Evolutionary conservation across 2,113 vertebrate genomes (phyloP), one percentile per base, ranked within the genome.

Genomic region (Corythornis vintsioides): DNA sequence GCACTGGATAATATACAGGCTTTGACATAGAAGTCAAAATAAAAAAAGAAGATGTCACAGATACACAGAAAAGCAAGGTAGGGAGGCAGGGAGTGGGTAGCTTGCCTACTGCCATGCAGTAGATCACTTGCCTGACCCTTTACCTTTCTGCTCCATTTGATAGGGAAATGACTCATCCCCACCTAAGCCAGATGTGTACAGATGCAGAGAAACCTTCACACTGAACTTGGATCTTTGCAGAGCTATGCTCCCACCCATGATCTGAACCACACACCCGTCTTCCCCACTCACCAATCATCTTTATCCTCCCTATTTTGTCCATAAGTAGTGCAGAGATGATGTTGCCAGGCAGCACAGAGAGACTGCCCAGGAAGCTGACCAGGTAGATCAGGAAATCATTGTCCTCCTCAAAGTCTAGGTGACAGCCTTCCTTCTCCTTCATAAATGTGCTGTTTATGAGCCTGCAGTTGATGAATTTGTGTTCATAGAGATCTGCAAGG

Each of bases 381-480:
- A 99, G 95, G 97, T 99, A 99, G 95, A 99, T 98, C 55, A 99
- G 95, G 15, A 99, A 98, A 96, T 99, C 99, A 0, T 99, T 99
- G 76, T 99, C 99, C 87, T 99, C 98, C 92, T 99, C 98, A 5
- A 99, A 98, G 96, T 99, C 98, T 42, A 99, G 92, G 77, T 99
- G 98, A 76, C 99, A 99, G 83, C 99, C 99, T 88, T 98, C 97
- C 96, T 99, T 99, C 13, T 98, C 97, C 38, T 98, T 96, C 83
- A 97, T 79, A 90, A 99, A 99, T 0, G 99, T 98, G 65, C 92
- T 96, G 92, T 99, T 99, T 90, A 98, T 97, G 90, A 99, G 96
- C 9, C 88, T 98, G 87, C 99, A 99, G 93, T 99, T 95, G 92
- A 98, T 98, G 91, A 99, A 99, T 95, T 99, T 99, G 42, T 99